Conservation (phyloP, 2,113 vertebrate species). For the Chauna torquata region DNA sequence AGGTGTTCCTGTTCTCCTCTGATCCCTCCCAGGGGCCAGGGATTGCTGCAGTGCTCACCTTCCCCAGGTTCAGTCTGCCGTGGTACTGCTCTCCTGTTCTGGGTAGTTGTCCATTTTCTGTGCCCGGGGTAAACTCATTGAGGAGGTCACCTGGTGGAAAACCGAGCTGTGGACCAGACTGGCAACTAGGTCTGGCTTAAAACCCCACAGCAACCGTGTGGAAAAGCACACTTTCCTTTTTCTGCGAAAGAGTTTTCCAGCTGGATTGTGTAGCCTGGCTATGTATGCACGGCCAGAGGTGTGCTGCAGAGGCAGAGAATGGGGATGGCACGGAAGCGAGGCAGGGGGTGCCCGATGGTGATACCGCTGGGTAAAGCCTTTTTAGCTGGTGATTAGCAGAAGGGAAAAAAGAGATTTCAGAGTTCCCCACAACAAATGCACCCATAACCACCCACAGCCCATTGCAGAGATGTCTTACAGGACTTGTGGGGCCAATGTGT, state of each 20-base stretch:
- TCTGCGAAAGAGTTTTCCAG: background rate
- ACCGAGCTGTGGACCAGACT: background rate
- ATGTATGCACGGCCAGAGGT: fast-evolving
- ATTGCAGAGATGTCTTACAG: fast-evolving
- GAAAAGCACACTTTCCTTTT: background rate
- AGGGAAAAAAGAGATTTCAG: background rate
- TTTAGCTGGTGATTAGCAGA: background rate
- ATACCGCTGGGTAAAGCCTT: background rate
- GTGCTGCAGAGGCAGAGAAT: background rate
- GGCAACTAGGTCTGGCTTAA: background rate
- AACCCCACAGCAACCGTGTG: background rate
- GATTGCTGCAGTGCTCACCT: background rate
- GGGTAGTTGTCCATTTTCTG: fast-evolving
- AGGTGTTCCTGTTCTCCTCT: background rate
- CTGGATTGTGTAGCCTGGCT: background rate
- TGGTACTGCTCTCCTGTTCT: background rate
- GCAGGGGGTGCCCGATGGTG: background rate
- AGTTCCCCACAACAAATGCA: fast-evolving
- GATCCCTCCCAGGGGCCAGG: background rate
- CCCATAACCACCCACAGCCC: background rate
- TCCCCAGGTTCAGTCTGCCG: fast-evolving
- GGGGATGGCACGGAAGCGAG: background rate
- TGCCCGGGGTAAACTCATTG: fast-evolving
- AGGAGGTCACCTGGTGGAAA: background rate
- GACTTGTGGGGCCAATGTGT: fast-evolving